These are phyloP conservation scores for Toxonevra muliebris DNA, from an alignment of 2,888 invertebrate species.

Conservation along the genomic window DNA sequence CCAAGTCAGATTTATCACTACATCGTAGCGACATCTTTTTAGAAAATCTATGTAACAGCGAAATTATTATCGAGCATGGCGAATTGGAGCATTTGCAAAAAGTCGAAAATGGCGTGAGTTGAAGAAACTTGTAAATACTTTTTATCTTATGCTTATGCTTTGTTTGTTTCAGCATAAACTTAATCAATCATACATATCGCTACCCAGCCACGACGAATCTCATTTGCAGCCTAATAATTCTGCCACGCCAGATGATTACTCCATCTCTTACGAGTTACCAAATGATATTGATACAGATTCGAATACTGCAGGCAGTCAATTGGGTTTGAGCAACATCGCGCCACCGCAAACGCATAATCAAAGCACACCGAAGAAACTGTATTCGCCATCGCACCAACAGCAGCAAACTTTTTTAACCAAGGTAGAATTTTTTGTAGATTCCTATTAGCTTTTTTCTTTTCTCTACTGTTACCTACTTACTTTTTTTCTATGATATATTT, in stretches of 20 bases:
- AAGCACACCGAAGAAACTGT: conserved; percentile 58
- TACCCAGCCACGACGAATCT: conserved; percentile 29
- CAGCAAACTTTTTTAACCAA: conserved; percentile 55
- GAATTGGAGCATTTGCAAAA: conserved; percentile 45
- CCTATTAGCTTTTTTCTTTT: conserved; percentile 46
- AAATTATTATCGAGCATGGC: conserved; percentile 50
- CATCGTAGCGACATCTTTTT: conserved; percentile 61
- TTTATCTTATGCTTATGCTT: neutral
- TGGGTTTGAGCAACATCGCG: conserved; percentile 38
- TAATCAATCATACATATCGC: conserved; percentile 36
- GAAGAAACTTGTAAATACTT: conserved; percentile 10
- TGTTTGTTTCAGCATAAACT: conserved; percentile 28
- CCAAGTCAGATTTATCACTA: conserved; percentile 58
- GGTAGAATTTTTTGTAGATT: conserved; percentile 63
- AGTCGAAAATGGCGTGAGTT: conserved; percentile 47
- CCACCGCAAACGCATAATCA: conserved; percentile 51
- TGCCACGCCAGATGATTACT: conserved; percentile 16
- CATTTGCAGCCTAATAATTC: conserved; percentile 21
- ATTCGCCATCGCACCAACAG: neutral
- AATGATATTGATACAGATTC: conserved; percentile 45
- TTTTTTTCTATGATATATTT: neutral
- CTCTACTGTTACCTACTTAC: neutral
- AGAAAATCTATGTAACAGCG: conserved; percentile 59
- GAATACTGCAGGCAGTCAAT: conserved; percentile 36
- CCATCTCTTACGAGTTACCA: conserved; percentile 57